Conservation (phyloP, 1,140 invertebrate species). For the Zaprionus tsacasi region DNA sequence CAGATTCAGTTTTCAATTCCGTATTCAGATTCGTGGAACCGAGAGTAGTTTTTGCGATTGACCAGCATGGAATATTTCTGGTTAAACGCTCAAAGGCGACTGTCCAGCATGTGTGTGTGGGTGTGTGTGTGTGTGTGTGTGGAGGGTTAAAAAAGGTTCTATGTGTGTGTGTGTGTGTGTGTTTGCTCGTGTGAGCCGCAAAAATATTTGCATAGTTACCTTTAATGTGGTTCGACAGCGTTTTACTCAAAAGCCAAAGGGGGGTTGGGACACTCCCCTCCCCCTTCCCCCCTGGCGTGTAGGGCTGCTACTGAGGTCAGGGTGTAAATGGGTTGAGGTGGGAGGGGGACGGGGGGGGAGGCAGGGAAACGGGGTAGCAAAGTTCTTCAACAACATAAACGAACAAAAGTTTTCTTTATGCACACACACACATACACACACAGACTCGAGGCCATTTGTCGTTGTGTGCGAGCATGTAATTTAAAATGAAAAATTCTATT, state of each 20-base stretch:
- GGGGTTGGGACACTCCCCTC: too few relatives aligned
- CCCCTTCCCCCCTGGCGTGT: too few relatives aligned
- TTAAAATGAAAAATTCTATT: conserved; percentile 80
- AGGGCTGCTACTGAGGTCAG: conserved; percentile 11
- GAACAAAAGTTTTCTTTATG: conserved; percentile 72
- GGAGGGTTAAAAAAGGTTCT: conserved; percentile 45
- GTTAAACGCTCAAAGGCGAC: conserved; percentile 46
- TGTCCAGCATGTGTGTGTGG: background rate
- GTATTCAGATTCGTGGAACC: conserved; percentile 7
- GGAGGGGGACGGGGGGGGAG: background rate
- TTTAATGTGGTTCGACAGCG: conserved; percentile 81
- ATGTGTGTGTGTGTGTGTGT: conserved; percentile 26
- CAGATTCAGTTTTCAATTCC: conserved; percentile 21
- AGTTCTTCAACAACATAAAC: conserved; percentile 71
- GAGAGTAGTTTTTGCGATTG: conserved; percentile 64
- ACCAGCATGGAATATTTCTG: conserved; percentile 74
- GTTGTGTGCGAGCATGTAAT: conserved; percentile 54
- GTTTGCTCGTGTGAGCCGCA: conserved; percentile 75
- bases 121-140: conserved; percentile 8
- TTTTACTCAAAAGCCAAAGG: conserved; percentile 27
- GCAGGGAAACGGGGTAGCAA: conserved; percentile 36
- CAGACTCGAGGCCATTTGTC: conserved; percentile 10
- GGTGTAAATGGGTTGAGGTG: background rate
- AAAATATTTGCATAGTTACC: conserved; percentile 84
- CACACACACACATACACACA: conserved; percentile 43